Percentiles rank a stretch among this genome's conserved stretches.
Evolutionary conservation across 2,113 vertebrate genomes (phyloP).

Genomic region (Elanus axillaris): DNA sequence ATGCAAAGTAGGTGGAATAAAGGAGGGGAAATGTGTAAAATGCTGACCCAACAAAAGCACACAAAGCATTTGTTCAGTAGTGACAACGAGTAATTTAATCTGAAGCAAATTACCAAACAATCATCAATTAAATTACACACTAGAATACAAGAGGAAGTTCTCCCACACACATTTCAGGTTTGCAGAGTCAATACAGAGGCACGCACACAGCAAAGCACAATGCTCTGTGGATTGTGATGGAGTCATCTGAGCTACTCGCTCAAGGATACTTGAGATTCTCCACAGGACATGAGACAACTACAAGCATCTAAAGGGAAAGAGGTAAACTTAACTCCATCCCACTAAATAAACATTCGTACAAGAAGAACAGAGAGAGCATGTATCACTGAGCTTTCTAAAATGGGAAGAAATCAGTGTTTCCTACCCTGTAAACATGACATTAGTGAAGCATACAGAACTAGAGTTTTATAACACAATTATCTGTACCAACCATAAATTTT

Average conservation of each 20-base stretch:
- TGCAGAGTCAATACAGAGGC: background rate
- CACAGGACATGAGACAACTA: background rate
- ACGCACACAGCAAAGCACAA: background rate
- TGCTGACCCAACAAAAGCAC: constrained; percentile 22
- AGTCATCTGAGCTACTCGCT: background rate
- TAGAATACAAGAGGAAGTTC: background rate
- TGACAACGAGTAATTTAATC: constrained; percentile 29
- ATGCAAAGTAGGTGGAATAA: constrained; percentile 57
- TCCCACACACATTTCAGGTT: constrained; percentile 21
- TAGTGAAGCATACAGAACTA: rapidly evolving
- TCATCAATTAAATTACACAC: constrained; percentile 35
- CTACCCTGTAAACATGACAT: background rate
- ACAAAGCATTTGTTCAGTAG: constrained; percentile 26
- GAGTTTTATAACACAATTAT: background rate
- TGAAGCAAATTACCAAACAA: constrained; percentile 30
- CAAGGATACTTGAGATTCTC: background rate
- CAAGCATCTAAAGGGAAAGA: background rate
- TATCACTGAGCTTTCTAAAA: background rate
- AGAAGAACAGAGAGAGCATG: background rate
- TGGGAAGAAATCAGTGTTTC: background rate
- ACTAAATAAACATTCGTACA: background rate
- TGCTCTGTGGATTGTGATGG: rapidly evolving
- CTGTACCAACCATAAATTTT: background rate
- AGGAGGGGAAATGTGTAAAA: constrained; percentile 15
- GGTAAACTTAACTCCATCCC: background rate